Evolutionary conservation across 2,888 invertebrate species (phyloP).

Genomic region (Scrobipalpa costella): DNA sequence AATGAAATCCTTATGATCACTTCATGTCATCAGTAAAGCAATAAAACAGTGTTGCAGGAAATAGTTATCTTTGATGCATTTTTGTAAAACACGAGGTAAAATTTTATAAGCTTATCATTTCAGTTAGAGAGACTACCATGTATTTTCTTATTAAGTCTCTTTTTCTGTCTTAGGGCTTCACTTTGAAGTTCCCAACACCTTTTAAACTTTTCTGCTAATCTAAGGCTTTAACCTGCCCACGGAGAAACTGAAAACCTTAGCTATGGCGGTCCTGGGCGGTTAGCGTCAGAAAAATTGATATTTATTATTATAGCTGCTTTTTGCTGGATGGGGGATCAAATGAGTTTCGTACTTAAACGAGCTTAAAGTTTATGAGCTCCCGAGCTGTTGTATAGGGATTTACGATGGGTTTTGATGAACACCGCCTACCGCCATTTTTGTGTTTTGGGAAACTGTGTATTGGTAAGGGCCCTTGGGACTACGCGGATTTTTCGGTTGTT

Average conservation of each 20-base stretch:
- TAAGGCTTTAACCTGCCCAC: background rate
- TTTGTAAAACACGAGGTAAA: too few species aligned
- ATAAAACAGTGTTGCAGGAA: too few species aligned
- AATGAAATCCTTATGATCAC: too few species aligned
- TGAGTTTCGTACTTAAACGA: slow-evolving; percentile 49
- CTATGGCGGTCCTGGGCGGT: slow-evolving; percentile 38
- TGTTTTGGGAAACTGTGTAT: background rate
- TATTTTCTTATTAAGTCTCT: too few species aligned
- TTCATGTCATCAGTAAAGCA: too few species aligned
- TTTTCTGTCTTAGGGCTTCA: slow-evolving; percentile 22
- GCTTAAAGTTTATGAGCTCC: slow-evolving; percentile 42
- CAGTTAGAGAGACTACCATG: too few species aligned
- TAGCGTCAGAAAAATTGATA: slow-evolving; percentile 52
- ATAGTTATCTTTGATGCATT: too few species aligned
- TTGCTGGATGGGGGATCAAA: slow-evolving; percentile 42
- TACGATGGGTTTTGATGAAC: slow-evolving; percentile 37
- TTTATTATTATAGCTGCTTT: slow-evolving; percentile 53
- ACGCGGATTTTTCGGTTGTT: too few species aligned
- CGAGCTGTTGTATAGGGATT: slow-evolving; percentile 23
- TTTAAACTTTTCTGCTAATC: background rate
- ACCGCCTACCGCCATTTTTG: background rate
- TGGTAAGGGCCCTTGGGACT: too few species aligned
- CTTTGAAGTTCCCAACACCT: slow-evolving; percentile 25
- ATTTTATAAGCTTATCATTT: too few species aligned
- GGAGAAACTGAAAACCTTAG: slow-evolving; percentile 1